phyloP scores from a whole-genome alignment of 2,888 invertebrate species.

The Erebia epiphron region DNA sequence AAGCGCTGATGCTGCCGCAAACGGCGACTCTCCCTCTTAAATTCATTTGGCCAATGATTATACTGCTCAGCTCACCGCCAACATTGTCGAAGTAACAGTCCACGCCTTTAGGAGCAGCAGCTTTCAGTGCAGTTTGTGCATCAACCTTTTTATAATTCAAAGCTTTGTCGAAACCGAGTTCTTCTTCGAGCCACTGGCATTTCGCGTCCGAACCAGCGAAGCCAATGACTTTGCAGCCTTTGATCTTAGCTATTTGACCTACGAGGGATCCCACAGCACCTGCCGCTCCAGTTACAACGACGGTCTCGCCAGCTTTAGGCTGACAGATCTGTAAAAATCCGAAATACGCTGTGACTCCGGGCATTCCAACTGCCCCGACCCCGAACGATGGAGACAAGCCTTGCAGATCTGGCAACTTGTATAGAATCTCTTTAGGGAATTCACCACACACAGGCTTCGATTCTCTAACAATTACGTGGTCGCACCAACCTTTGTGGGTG shows the following conservation, averaged over 20 bases:
- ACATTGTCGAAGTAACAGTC: conserved; percentile 90
- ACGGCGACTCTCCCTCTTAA: conserved; percentile 51
- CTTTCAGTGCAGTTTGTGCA: conserved; percentile 73
- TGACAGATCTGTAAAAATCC: conserved; percentile 86
- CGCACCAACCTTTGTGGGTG: conserved; percentile 86
- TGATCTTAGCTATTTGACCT: conserved; percentile 88
- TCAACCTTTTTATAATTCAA: conserved; percentile 87
- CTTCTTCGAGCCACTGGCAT: conserved; percentile 84
- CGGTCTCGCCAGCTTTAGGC: conserved; percentile 85
- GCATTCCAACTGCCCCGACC: conserved; percentile 84
- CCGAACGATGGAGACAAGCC: conserved; percentile 78
- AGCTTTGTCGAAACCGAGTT: conserved; percentile 85
- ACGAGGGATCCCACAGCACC: conserved; percentile 89
- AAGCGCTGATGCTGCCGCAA: conserved; percentile 64
- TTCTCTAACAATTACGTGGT: conserved; percentile 60
- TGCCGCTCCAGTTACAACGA: conserved; percentile 86
- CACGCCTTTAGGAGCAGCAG: conserved; percentile 85
- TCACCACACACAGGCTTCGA: not conserved
- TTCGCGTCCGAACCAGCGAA: conserved; percentile 87
- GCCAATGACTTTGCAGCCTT: conserved; percentile 83
- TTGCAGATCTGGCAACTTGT: conserved; percentile 79
- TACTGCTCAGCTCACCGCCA: conserved; percentile 83
- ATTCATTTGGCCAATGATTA: conserved; percentile 83
- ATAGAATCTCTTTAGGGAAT: conserved; percentile 29
- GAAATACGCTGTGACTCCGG: conserved; percentile 88